These are phyloP conservation scores for Neosilurus hyrtlii DNA, from an alignment of 2,797 vertebrate species.

Conservation along the genomic window DNA sequence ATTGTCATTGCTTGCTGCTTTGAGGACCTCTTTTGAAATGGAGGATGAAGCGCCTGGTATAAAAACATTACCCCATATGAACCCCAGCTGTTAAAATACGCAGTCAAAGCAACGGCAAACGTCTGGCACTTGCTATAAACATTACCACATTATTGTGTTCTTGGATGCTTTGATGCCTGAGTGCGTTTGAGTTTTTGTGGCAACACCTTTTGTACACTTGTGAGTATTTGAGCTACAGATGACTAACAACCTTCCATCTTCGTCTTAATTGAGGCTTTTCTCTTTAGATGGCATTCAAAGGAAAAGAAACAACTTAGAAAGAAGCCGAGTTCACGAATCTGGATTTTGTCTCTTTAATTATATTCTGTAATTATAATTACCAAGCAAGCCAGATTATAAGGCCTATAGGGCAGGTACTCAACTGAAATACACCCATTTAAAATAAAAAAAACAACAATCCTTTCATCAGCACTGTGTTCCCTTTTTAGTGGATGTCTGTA, in stretches of 20 bases:
- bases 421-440: neutral
- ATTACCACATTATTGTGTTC: constrained; percentile 23
- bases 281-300: neutral
- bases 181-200: neutral
- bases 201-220: constrained; percentile 31
- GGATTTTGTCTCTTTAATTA: constrained; percentile 14
- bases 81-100: constrained; percentile 26
- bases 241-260: constrained; percentile 14
- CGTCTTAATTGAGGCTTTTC: constrained; percentile 26
- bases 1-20: constrained; percentile 82
- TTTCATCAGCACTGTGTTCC: constrained; percentile 6
- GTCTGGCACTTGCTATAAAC: constrained; percentile 38
- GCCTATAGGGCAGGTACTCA: neutral
- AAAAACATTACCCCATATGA: constrained; percentile 27
- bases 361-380: constrained; percentile 11
- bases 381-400: neutral
- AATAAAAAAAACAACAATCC: neutral
- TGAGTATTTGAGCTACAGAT: constrained; percentile 13
- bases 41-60: constrained; percentile 73
- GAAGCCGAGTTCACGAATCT: neutral
- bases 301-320: neutral
- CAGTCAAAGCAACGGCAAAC: constrained; percentile 35
- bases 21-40: constrained; percentile 76
- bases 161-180: constrained; percentile 34
- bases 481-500: neutral